Evolutionary conservation across 2,888 invertebrate genomes (phyloP).

Genomic region (Ypsolopha scabrella): DNA sequence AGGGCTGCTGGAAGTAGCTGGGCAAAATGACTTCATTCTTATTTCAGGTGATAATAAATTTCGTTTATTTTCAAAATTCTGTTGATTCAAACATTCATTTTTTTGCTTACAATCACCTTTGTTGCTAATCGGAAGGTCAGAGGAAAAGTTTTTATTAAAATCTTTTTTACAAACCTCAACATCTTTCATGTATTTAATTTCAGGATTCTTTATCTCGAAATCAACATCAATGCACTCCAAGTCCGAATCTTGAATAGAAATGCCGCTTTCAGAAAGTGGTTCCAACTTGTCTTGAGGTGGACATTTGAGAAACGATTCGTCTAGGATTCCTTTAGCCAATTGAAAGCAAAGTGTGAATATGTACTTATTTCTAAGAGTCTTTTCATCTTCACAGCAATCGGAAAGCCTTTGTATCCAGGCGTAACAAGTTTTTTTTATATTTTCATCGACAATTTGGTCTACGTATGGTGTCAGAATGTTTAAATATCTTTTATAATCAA

Average conservation of each 20-base stretch:
- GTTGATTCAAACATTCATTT: too few relatives aligned
- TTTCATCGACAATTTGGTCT: slow-evolving; percentile 31
- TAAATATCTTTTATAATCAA: slow-evolving; percentile 47
- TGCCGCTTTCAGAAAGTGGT: slow-evolving; percentile 26
- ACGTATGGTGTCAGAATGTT: slow-evolving; percentile 48
- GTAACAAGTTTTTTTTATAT: slow-evolving; percentile 39
- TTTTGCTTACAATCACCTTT: too few relatives aligned
- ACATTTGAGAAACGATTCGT: slow-evolving; percentile 35
- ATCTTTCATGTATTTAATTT: neutral
- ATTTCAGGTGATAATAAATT: too few relatives aligned
- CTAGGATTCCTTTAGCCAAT: slow-evolving; percentile 39
- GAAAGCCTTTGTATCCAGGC: slow-evolving; percentile 52
- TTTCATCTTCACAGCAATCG: slow-evolving; percentile 33
- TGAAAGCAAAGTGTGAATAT: slow-evolving; percentile 49
- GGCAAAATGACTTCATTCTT: too few relatives aligned
- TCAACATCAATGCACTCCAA: slow-evolving; percentile 32
- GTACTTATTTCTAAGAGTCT: slow-evolving; percentile 44
- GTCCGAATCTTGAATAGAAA: slow-evolving; percentile 31
- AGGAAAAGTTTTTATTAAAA: too few relatives aligned
- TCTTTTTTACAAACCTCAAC: too few relatives aligned
- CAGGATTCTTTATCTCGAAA: slow-evolving; percentile 18
- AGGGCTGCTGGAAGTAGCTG: too few relatives aligned
- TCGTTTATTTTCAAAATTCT: too few relatives aligned
- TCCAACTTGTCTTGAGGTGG: slow-evolving; percentile 29
- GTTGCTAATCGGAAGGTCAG: too few relatives aligned